Evolutionary conservation across 2,797 vertebrate genomes (phyloP), one percentile per base, ranked within the genome.

Genomic region (Vespertilio murinus): DNA sequence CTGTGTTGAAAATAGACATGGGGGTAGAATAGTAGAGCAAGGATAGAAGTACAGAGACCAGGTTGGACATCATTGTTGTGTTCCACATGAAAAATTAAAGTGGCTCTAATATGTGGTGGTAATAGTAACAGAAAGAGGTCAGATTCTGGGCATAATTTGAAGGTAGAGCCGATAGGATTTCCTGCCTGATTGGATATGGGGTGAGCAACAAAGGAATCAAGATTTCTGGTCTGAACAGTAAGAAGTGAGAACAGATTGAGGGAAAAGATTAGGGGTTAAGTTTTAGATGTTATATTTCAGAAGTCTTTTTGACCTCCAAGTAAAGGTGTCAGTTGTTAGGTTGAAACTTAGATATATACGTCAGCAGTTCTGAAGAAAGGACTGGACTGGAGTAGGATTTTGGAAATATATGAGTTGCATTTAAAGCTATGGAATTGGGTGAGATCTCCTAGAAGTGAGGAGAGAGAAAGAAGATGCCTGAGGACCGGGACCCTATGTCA

Each of bases 271-370:
- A 28, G 45, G 42, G 35, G 73, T 86, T 85, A 85, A 30, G 42
- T 88, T 85, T 73, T 28, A 13, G n/a, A 18, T 77, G 65, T 94
- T 91, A 28, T 14, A 28, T 70, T 95, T 89, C 64, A 75, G 45
- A 87, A 75, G 40, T 54, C 52, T 40, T 8, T 92, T 81, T 81
- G 69, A 33, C 59, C 42, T 85, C 17, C 59, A 89, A 42, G 28
- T 73, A 80, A 85, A 93, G 82, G 75, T 95, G n/a, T 33, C 52
- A 56, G 0, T 77, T 87, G 30, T 84, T 81, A 54, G 28, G 23
- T 65, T 80, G 42, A 6, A 33, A 92, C 30, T 59, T 64, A 49
- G 18, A 33, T 49, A 47, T 35, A 12, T 38, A 6, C 74, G 13
- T 42, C 54, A 93, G 14, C 17, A 52, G 30, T 92, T 95, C 56